Evolutionary conservation across 2,797 vertebrate species (phyloP).

Genomic region (Hipposideros larvatus): DNA sequence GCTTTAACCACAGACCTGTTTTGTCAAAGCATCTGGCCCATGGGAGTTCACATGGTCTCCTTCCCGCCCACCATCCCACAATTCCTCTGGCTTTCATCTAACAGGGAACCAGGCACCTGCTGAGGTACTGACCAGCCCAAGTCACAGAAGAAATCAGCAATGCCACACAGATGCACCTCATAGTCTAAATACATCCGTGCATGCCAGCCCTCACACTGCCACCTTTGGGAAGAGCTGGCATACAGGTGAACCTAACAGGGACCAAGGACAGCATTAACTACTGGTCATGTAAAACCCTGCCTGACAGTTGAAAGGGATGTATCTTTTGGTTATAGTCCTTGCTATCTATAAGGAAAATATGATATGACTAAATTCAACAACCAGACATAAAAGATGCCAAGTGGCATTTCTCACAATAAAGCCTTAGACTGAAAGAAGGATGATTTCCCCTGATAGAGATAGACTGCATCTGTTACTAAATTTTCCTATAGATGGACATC

Average conservation of each 20-base stretch:
- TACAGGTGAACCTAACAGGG: not conserved
- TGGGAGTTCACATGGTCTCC: not conserved
- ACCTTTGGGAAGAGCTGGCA: not conserved
- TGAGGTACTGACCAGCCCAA: not conserved
- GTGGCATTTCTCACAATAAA: not conserved
- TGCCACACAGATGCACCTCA: not conserved
- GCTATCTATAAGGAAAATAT: not conserved
- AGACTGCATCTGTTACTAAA: not conserved
- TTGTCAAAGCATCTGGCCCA: not conserved
- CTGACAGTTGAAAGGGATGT: not conserved
- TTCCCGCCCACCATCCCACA: not conserved
- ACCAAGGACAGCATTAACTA: not conserved
- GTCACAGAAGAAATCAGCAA: not conserved
- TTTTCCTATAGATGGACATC: not conserved
- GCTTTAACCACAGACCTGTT: not conserved
- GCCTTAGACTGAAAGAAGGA: conserved; percentile 17
- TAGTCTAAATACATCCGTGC: not conserved
- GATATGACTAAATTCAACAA: not conserved
- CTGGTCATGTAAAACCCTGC: not conserved
- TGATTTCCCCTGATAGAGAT: not conserved
- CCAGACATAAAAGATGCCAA: not conserved
- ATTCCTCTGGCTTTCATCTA: not conserved
- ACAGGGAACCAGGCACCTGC: not conserved
- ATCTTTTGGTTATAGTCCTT: not conserved
- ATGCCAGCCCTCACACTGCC: not conserved